Conservation (phyloP, 2,113 vertebrate species). For the Microcebus tavaratra region DNA sequence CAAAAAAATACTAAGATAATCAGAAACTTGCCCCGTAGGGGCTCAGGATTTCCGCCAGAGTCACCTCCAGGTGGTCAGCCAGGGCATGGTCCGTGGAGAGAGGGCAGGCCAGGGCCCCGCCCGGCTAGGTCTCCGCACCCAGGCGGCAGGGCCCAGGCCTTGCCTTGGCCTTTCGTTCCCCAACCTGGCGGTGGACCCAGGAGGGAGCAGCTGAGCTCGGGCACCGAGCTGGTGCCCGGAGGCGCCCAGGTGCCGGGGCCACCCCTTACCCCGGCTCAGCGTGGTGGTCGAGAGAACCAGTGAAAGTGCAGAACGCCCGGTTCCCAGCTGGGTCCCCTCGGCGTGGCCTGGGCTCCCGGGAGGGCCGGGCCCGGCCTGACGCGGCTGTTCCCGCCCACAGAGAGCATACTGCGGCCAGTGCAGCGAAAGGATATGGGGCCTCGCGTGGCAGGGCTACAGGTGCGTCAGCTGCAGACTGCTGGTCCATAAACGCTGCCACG, state of each 20-base stretch:
- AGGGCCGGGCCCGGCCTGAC: rapidly evolving
- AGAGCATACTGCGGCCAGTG: slow-evolving; percentile 97
- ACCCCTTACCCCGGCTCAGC: rapidly evolving
- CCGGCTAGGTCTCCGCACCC: no score
- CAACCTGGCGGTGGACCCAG: not conserved
- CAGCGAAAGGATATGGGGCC: slow-evolving; percentile 99
- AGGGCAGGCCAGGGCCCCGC: no score
- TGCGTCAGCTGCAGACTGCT: slow-evolving; percentile 98
- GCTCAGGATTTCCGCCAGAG: rapidly evolving
- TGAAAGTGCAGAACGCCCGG: rapidly evolving
- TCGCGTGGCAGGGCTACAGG: slow-evolving; percentile 97
- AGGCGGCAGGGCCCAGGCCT: no score
- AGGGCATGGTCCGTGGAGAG: rapidly evolving
- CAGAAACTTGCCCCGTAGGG: rapidly evolving
- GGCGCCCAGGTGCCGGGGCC: rapidly evolving
- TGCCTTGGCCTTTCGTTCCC: no score
- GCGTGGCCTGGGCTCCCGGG: rapidly evolving
- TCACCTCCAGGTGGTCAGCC: rapidly evolving
- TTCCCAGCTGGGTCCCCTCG: rapidly evolving
- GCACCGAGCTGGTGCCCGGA: rapidly evolving
- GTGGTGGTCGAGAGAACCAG: no score
- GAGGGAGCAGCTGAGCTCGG: not conserved
- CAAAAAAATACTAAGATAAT: rapidly evolving
- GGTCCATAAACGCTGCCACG: slow-evolving; percentile 99
- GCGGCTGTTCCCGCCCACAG: slow-evolving; percentile 73